Base-by-base conservation (phyloP, 1,140 invertebrate species). In the Monochamus saltuarius region DNA sequence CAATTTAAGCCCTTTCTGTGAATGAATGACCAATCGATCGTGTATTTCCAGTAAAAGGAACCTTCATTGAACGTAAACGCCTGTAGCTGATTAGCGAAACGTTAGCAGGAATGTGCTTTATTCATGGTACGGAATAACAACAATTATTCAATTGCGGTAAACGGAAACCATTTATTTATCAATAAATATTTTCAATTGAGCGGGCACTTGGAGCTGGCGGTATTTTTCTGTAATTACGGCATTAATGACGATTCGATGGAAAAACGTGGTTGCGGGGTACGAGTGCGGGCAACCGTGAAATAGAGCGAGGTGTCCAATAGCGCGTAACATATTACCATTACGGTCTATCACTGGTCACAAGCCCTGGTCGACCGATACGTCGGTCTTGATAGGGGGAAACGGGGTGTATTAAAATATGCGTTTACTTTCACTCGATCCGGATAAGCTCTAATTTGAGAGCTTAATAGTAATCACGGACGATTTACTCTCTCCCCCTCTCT, bases 291-390 rank as follows among this genome's bases (percentile, higher is more conserved):
- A 61, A 61, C 51, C 59, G 51, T 61, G 59, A 61, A 61, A 61
- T 61, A 61, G 59, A 61, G 51, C 59, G 51, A 61, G 45, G 51
- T 53, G 59, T 49, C 59, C 59, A 61, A 61, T 61, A 61, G 59
- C 55, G 40, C 59, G 59, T 61, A 54, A 61, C 59, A 45, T 60
- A 47, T 47, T 47, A 47, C 45, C 17, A 61, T 61, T 37, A 39
- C 59, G 39, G 59, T 55, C 59, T 49, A 47, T 61, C 51, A 61
- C 43, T 47, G 55, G 58, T 54, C 29, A 19, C 17, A 11, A 10
- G 7, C 29, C 17, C 16, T 7, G 45, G 45, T 6, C 22, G 22
- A 2, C 22, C 22, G 22, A 29, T 29, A 6, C 6, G 22, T 29
- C 6, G 22, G 22, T 29, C 6, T 2, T 29, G 22, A 2, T 29